Base-by-base conservation (phyloP, 2,113 vertebrate species). In the Rostratula benghalensis region DNA sequence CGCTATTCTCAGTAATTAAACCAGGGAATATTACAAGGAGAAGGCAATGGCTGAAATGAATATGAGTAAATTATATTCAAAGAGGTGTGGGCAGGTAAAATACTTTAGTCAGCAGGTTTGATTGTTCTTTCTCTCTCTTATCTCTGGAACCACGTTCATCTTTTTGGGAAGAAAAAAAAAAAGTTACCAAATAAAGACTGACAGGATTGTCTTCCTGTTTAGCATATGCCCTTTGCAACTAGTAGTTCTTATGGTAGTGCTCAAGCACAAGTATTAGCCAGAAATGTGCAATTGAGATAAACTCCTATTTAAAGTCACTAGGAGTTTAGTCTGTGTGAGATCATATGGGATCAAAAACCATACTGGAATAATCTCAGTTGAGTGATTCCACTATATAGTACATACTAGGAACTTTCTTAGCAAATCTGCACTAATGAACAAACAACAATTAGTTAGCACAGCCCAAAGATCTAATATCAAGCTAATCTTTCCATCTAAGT, bases 1-100 rank as follows among this genome's bases (percentile, higher is more conserved):
- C 94, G 86, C 73, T 93, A 20, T 91, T 95, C 37, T 93, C 79
- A 87, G 92, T 94, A 94, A 90, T 93, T 93, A 94, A 93, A 95
- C 33, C 30, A 83, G 90, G 48, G 56, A 75, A 61, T 86, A 87
- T 82, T 69, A 59, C 39, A 94, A 83, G 39, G 76, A 86, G 77
- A 51, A 64, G 33, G 39, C 27, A 63, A 51, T 57, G 43, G 21
- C 39, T 87, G 80, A 87, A 87, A 68, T 46, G 11, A 43, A 24
- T 68, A 39, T 59, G 22, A 45, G 50, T 25, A 70, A 83, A 31
- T 70, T 80, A 63, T 28, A 37, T 60, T 39, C 54, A 35, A 86
- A 91, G 80, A 90, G 27, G 12, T 74, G 30, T 43, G 24, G 7
- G 11, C 35, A 61, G 9, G 3, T n/a, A 73, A 65, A 84, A 84